Base-by-base conservation (phyloP, 2,797 vertebrate genomes). In the Muscicapa comitata region DNA sequence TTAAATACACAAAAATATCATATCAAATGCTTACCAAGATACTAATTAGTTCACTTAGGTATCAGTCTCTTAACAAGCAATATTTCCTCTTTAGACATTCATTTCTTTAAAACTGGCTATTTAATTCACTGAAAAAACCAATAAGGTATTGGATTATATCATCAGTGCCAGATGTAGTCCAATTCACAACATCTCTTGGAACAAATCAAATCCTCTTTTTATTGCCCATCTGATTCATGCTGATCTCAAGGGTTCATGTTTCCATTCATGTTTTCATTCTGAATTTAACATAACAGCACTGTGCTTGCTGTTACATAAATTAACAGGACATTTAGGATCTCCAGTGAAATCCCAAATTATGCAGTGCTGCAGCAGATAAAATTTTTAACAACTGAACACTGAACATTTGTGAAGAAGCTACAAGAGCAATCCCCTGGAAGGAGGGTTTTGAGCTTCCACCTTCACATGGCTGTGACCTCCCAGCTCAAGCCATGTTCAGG, bases 161-260 rank as follows among this genome's bases (percentile, higher is more conserved):
- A 77, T 76, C 89, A 76, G 42, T 82, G 54, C 67, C 79, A 67
- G 21, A 73, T 54, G 54, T 74, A 85, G 59, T 37, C 58, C 62
- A 86, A 62, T 59, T 88, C 91, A 94, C 80, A 94, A 85, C 81
- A 78, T 74, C 74, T 93, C 80, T 79, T 62, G n/a, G 71, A 96
- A 94, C 67, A 94, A 94, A 96, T 89, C 79, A 92, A 94, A 96
- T 74, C 29, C 43, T 65, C 72, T 78, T 85, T 90, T 82, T 86
- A 72, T 72, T 88, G 75, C 74, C 73, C 45, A 37, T 92, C 78
- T 86, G 81, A 92, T 68, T 80, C 53, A 29, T 45, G 37, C n/a
- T 90, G 33, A 59, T 84, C 73, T 95, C 93, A 75, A 66, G 77
- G 48, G 42, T 71, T 85, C 68, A 42, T 17, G 57, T 55, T 95